Evolutionary conservation across 2,113 vertebrate species (phyloP).

Genomic region (Larimichthys crocea): DNA sequence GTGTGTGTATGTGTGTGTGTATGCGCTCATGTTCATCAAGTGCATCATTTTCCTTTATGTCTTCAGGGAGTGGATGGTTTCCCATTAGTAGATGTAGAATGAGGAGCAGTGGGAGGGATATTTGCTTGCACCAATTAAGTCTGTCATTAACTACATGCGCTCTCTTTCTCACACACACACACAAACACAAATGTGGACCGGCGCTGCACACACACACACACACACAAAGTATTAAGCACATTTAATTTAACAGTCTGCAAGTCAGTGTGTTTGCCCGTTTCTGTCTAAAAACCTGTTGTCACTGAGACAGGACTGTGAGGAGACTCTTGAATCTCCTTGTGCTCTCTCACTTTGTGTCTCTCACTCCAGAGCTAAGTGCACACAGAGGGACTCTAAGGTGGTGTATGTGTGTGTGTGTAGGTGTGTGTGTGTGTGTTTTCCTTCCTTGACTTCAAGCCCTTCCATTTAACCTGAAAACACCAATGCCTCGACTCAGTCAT

Average conservation of each 20-base stretch:
- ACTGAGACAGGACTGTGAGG: slow-evolving; percentile 33
- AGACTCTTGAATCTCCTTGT: slow-evolving; percentile 36
- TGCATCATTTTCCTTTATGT: slow-evolving; percentile 38
- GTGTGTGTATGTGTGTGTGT: background rate
- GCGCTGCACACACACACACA: background rate
- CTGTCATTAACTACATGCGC: slow-evolving; percentile 65
- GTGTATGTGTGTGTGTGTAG: slow-evolving; percentile 17
- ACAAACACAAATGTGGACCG: no score
- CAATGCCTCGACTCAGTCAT: slow-evolving; percentile 2
- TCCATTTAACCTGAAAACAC: slow-evolving; percentile 40
- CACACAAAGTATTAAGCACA: slow-evolving; percentile 46
- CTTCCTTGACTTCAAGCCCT: slow-evolving; percentile 16
- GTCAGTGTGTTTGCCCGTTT: slow-evolving; percentile 39
- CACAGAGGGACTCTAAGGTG: slow-evolving; percentile 20
- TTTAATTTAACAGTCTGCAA: slow-evolving; percentile 61
- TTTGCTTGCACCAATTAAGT: slow-evolving; percentile 71
- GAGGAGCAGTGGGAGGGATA: slow-evolving; percentile 66
- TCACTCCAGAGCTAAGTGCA: slow-evolving; percentile 32
- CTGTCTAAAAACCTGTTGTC: slow-evolving; percentile 62
- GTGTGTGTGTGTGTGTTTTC: background rate
- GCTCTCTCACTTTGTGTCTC: slow-evolving; percentile 12
- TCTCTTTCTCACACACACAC: slow-evolving; percentile 2
- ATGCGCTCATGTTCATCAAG: slow-evolving; percentile 28
- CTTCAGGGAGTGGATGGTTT: slow-evolving; percentile 65
- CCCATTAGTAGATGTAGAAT: slow-evolving; percentile 72